Base-by-base conservation (phyloP, 2,113 vertebrate species). In the Mesocricetus auratus region DNA sequence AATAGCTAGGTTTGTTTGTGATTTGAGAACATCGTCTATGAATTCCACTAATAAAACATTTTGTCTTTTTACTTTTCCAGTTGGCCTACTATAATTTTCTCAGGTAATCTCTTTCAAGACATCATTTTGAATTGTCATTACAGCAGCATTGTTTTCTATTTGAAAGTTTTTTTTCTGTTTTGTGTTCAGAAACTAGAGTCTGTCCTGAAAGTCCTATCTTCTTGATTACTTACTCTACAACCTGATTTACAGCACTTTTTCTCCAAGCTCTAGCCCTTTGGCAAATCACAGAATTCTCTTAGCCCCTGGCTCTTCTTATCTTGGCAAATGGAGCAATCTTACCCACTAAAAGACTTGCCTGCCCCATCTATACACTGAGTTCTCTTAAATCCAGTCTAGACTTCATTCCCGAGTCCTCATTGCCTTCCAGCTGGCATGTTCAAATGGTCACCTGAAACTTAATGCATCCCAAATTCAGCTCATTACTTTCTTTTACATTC, bases 1-100 rank as follows among this genome's bases (percentile, higher is more conserved):
- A n/a, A 85, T 96, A 74, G 5, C 26, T 86, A 81, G 2, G 17
- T 24, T 73, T 86, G 6, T 86, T 53, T 92, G 24, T 94, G 36
- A 81, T 88, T 50, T 82, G n/a, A 89, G 62, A 86, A 81, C 7
- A 62, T 45, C 39, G 4, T 96, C 47, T 89, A 94, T 24, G 95
- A 87, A 88, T 31, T 50, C 17, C 58, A 69, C 60, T 45, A 74
- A 31, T 82, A 74, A 85, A 92, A 83, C 39, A 87, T 39, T 66
- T 73, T 96, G 82, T 90, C 24, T 86, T 89, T 85, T 68, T 19
- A 2, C 39, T 36, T 2, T 66, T 36, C 16, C 17, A 10, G 31
- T 5, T 56, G 58, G 21, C 68, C 75, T 73, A 75, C 17, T 66
- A 17, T 45, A n/a, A n/a, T 83, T 81, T 68, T 53, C n/a, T 89